Base-by-base conservation (phyloP, 1,140 invertebrate genomes). In the Aporrectodea caliginosa region DNA sequence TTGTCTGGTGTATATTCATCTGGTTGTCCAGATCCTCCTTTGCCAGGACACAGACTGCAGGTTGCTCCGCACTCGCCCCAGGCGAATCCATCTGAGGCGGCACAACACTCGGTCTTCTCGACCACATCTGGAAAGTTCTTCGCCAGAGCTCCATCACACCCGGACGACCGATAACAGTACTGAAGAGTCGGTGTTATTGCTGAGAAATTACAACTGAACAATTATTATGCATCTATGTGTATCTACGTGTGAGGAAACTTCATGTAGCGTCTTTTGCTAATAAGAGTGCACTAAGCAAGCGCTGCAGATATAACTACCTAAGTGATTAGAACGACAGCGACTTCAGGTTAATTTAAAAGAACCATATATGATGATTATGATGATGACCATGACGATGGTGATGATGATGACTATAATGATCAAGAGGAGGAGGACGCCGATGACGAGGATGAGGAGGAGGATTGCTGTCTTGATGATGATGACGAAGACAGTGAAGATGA, bases 41-140 rank as follows among this genome's bases (percentile, higher is more conserved):
- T 68, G 1, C 30, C 33, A n/a, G 35, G 22, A 32, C 77, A 78
- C 1, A 27, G 31, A 30, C 6, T 69, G 69, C 77, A 78, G 22
- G 35, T 58, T 30, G 29, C 77, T 27, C 77, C 77, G 58, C 30
- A 78, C 43, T 68, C 31, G 22, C 77, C 77, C 77, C 77, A 78
- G 12, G 43, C 69, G 32, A 68, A 70, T 0, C 77, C 77, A 1
- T 58, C 77, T 27, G 32, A 22, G 0, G 31, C 58, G 16, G 72
- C 77, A 35, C 77, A 78, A 32, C 77, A 78, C 16, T 78, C 33
- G 43, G 35, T 31, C 27, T 22, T 22, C n/a, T 22, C 31, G 6
- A 34, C 69, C 30, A 68, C n/a, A 30, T 69, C 31, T 31, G 31
- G 22, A 22, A 27, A 43, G 1, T 58, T 35, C 29, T 43, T 35